These are phyloP conservation scores for Strongylocentrotus purpuratus DNA, from an alignment of 35 echinoderm and acorn worm species.

Conservation along the genomic window DNA sequence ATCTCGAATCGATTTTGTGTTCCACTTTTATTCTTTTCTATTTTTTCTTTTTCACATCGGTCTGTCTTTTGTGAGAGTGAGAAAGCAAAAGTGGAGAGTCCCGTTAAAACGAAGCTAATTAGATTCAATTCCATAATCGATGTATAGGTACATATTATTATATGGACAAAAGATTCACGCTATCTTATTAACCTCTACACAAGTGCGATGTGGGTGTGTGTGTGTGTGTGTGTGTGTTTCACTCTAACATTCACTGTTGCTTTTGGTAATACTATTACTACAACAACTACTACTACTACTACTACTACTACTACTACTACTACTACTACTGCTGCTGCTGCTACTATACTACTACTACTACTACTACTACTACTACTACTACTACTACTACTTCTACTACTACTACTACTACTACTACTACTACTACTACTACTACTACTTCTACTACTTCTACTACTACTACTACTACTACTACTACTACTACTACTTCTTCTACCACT, in stretches of 20 bases:
- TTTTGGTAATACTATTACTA: no score
- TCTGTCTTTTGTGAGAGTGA: not conserved
- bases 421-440: not conserved
- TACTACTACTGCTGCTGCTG: not conserved
- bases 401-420: not conserved
- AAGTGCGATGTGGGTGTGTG: not conserved
- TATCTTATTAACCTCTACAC: not conserved
- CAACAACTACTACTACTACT: not conserved
- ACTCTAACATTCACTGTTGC: no score
- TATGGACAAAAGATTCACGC: not conserved
- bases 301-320: not conserved
- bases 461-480: not conserved
- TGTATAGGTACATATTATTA: not conserved
- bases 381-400: constrained; percentile 7
- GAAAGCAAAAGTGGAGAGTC: not conserved
- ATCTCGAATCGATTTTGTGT: not conserved
- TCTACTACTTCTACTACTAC: not conserved
- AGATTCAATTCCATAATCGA: constrained; percentile 27
- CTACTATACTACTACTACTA: not conserved
- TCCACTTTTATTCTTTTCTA: not conserved
- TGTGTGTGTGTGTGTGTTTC: not conserved
- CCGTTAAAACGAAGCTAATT: constrained; percentile 30
- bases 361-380: not conserved
- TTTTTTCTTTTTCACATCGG: not conserved
- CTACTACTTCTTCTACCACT: not conserved